These are phyloP conservation scores for Laterallus jamaicensis DNA, from an alignment of 2,113 vertebrate genomes.

Conservation along the genomic window DNA sequence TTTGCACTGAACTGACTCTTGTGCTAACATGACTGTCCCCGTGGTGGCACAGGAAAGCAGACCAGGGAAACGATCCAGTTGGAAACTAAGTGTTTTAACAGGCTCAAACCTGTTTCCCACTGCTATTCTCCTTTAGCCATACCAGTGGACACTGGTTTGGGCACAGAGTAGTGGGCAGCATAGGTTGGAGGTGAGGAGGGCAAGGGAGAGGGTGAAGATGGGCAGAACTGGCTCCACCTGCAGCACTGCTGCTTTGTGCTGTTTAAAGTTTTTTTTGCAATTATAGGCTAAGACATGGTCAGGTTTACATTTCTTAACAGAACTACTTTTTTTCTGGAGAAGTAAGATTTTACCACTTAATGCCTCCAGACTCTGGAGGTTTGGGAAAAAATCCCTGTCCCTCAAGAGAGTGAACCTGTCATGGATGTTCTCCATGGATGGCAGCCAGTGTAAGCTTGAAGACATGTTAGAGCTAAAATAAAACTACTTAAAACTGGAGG, in stretches of 20 bases:
- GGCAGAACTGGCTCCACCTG: not conserved
- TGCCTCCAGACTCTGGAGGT: not conserved
- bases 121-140: not conserved
- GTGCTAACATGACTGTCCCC: not conserved
- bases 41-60: not conserved
- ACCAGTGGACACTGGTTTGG: not conserved
- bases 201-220: not conserved
- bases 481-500: not conserved
- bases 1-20: accelerated
- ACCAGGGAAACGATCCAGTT: not conserved
- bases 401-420: not conserved
- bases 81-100: not conserved
- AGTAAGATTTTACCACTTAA: not conserved
- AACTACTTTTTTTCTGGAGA: not conserved
- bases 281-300: not conserved
- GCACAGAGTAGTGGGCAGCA: not conserved
- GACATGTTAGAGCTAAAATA: not conserved
- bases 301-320: not conserved
- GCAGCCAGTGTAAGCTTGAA: not conserved
- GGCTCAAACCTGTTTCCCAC: not conserved
- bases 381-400: not conserved
- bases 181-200: not conserved
- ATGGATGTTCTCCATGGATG: not conserved
- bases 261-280: not conserved
- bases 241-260: not conserved